These are phyloP conservation scores for Drosophila fuyamai DNA, from an alignment of 1,140 invertebrate species.

Conservation along the genomic window DNA sequence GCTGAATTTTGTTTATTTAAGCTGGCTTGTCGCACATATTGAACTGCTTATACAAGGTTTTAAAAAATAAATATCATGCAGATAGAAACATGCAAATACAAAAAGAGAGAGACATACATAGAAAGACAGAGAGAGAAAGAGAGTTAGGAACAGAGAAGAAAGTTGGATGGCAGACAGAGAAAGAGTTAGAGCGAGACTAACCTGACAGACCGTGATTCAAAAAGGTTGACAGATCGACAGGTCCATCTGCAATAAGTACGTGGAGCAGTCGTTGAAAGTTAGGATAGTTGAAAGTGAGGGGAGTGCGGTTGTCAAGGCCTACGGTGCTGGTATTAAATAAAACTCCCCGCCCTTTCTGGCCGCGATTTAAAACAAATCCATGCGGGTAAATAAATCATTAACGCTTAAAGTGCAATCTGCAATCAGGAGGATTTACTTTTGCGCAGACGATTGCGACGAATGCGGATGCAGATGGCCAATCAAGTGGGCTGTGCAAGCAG, in stretches of 20 bases:
- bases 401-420: constrained; percentile 70
- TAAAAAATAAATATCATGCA: constrained; percentile 65
- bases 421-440: constrained; percentile 72
- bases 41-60: constrained; percentile 44
- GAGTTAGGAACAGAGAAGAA: constrained; percentile 18
- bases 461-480: constrained; percentile 31
- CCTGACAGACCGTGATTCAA: constrained; percentile 85
- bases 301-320: constrained; percentile 19
- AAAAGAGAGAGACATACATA: constrained; percentile 17
- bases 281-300: constrained; percentile 41
- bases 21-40: constrained; percentile 49
- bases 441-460: constrained; percentile 17
- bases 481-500: constrained; percentile 24
- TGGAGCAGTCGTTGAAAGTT: constrained; percentile 68
- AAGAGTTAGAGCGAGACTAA: constrained; percentile 67
- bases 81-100: constrained; percentile 66
- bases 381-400: constrained; percentile 79
- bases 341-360: constrained; percentile 10
- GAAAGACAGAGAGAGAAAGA: constrained; percentile 34
- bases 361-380: constrained; percentile 74
- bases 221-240: constrained; percentile 84
- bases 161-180: constrained; percentile 13
- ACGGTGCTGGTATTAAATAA: constrained; percentile 31
- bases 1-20: constrained; percentile 22
- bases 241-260: constrained; percentile 83